phyloP scores from a whole-genome alignment of 1,140 invertebrate genomes.

The Hycleus phaleratus region DNA sequence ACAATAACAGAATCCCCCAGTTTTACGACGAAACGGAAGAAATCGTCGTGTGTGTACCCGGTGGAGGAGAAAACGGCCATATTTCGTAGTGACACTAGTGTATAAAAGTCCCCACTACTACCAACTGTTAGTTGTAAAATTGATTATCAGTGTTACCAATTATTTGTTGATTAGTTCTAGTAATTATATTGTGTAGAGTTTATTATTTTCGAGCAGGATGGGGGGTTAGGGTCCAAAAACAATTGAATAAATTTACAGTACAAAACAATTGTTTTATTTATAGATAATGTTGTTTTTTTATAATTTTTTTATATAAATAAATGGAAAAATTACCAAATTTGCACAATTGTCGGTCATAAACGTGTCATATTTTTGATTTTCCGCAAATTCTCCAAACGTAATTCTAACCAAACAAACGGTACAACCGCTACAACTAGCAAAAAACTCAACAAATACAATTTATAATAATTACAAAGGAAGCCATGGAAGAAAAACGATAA shows the following conservation, averaged over 20 bases:
- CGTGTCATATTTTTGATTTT: slow-evolving; percentile 36
- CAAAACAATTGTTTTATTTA: too few relatives aligned
- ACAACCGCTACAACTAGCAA: slow-evolving; percentile 38
- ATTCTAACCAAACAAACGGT: slow-evolving; percentile 41
- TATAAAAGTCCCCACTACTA: slow-evolving; percentile 31
- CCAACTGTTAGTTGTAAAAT: too few relatives aligned
- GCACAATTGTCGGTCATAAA: slow-evolving; percentile 35
- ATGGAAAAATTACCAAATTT: slow-evolving; percentile 29
- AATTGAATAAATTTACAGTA: too few relatives aligned
- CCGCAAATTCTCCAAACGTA: slow-evolving; percentile 35
- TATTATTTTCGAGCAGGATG: too few relatives aligned
- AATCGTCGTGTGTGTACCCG: slow-evolving; percentile 51
- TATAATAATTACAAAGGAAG: slow-evolving; percentile 42
- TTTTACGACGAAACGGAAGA: slow-evolving; percentile 48
- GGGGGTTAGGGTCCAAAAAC: too few relatives aligned
- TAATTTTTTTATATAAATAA: too few relatives aligned
- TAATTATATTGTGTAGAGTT: too few relatives aligned
- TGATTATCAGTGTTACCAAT: too few relatives aligned
- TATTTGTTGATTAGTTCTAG: too few relatives aligned
- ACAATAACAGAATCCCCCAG: slow-evolving; percentile 42
- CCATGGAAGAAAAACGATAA: slow-evolving; percentile 42
- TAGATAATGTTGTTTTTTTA: too few relatives aligned
- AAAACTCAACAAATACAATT: slow-evolving; percentile 41
- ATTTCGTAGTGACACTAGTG: slow-evolving; percentile 48
- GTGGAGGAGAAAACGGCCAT: slow-evolving; percentile 32